A percentile compares a stretch with the other conserved stretches of the same genome.
Conservation (phyloP, 1,140 invertebrate species). For the Batillaria attramentaria region DNA sequence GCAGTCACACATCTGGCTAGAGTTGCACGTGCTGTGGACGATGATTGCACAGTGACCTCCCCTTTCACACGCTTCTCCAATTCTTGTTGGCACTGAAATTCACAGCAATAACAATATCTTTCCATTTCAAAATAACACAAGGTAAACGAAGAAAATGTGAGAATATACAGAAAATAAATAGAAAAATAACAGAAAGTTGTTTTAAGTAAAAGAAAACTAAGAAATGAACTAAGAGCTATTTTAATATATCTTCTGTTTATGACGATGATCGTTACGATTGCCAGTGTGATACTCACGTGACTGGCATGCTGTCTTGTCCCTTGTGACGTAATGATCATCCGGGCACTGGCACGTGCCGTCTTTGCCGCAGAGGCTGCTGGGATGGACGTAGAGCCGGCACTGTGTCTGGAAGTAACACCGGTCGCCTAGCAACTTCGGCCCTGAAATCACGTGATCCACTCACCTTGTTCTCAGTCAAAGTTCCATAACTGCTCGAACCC, state of each 20-base stretch:
- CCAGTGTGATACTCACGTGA: background rate
- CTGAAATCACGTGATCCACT: too few species aligned
- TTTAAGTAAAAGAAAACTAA: background rate
- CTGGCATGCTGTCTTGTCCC: conserved; percentile 22
- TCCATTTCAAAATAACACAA: background rate
- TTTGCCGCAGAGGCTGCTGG: conserved; percentile 19
- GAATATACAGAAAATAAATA: background rate
- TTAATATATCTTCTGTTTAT: background rate
- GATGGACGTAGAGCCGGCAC: conserved; percentile 11
- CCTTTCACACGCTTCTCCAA: conserved; percentile 13
- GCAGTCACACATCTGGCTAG: conserved; percentile 14
- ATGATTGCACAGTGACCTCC: conserved; percentile 17
- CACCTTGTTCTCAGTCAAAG: too few species aligned
- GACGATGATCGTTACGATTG: background rate
- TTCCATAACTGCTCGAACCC: too few species aligned
- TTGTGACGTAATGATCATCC: conserved; percentile 24
- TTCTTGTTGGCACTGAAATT: background rate
- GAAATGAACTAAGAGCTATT: background rate
- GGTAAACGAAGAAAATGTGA: background rate
- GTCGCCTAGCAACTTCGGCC: conserved; percentile 18
- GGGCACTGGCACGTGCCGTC: conserved; percentile 28
- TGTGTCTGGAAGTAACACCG: conserved; percentile 19
- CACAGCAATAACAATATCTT: background rate
- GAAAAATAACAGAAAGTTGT: background rate
- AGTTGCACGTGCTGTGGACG: conserved; percentile 15